Evolutionary conservation across 2,113 vertebrate species (phyloP).

Genomic region (Sapajus apella): DNA sequence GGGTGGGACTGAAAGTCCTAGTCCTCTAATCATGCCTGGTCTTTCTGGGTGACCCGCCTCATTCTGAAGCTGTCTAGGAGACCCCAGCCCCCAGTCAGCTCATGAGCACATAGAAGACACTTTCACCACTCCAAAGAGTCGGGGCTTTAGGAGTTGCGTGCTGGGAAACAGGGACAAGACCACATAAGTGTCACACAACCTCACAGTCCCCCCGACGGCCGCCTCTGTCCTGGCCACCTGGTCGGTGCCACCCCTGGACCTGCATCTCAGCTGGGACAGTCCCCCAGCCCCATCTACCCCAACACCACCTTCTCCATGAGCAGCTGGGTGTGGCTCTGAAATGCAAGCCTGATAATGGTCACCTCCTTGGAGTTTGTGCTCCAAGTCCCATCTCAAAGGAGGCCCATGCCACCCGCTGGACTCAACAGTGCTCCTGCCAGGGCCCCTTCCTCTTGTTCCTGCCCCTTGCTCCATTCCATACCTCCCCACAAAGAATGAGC

Average conservation of each 20-base stretch:
- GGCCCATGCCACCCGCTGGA: too few species aligned
- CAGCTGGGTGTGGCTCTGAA: neutral
- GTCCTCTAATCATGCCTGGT: neutral
- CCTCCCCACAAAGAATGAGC: neutral
- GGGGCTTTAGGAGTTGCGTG: neutral
- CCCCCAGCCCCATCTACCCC: neutral
- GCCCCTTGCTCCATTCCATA: accelerated
- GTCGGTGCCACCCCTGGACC: neutral
- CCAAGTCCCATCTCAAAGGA: neutral
- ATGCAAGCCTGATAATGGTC: neutral
- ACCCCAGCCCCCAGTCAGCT: neutral
- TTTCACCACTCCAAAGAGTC: neutral
- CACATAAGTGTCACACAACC: too few species aligned
- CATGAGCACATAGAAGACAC: neutral
- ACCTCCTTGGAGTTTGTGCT: neutral
- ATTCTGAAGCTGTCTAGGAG: neutral
- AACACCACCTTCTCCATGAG: neutral
- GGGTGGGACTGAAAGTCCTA: neutral
- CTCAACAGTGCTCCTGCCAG: accelerated
- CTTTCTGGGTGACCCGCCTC: neutral
- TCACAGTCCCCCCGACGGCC: neutral
- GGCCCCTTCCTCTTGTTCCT: too few species aligned
- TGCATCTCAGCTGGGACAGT: neutral
- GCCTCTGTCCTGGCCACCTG: too few species aligned
- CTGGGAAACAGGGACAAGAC: neutral